Evolutionary conservation across 2,113 vertebrate genomes (phyloP).

Genomic region (Dipodomys stephensi): DNA sequence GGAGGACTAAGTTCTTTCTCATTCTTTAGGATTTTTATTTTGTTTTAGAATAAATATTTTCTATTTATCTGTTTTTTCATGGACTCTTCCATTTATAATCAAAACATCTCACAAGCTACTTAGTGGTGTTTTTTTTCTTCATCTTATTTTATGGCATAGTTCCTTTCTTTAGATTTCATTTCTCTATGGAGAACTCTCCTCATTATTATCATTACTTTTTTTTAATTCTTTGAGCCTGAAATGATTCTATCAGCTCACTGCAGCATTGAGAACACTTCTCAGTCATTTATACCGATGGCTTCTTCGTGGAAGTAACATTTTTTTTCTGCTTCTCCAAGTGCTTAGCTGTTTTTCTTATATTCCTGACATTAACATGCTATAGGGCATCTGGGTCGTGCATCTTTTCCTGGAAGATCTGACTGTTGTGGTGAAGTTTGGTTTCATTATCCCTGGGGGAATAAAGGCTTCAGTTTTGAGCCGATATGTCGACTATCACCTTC

Average conservation of each 20-base stretch:
- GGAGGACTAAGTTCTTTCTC: no score
- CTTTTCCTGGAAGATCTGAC: neutral
- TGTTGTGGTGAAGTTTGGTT: neutral
- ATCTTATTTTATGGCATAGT: neutral
- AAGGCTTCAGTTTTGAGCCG: neutral
- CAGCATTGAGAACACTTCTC: neutral
- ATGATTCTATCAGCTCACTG: neutral
- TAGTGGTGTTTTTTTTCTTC: neutral
- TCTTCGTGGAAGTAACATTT: neutral
- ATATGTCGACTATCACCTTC: neutral
- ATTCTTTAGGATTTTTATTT: neutral
- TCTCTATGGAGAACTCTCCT: neutral
- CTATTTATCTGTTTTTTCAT: neutral
- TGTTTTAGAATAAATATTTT: neutral
- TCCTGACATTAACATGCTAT: neutral
- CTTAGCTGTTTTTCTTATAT: neutral
- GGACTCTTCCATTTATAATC: no score
- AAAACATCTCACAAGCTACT: neutral
- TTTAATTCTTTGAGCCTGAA: neutral
- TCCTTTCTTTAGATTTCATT: neutral
- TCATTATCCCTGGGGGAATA: neutral
- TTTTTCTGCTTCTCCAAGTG: neutral
- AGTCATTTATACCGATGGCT: neutral
- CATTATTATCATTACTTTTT: neutral
- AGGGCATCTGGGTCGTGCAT: neutral